Evolutionary conservation across 2,888 invertebrate genomes (phyloP).

Genomic region (Busseola fusca): DNA sequence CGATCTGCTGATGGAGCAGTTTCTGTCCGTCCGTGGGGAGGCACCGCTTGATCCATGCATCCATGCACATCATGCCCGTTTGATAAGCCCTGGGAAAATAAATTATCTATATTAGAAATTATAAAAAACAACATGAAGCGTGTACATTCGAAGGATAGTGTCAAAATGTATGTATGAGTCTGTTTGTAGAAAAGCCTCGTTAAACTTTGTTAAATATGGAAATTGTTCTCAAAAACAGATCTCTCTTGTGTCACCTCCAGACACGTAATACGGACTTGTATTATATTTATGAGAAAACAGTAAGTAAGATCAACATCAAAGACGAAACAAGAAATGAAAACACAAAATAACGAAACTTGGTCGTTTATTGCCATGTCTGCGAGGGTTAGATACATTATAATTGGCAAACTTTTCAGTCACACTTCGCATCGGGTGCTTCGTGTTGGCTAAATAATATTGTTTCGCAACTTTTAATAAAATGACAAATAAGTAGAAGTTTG

Average conservation of each 20-base stretch:
- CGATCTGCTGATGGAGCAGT: constrained; percentile 81
- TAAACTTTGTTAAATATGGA: neutral
- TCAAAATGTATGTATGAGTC: neutral
- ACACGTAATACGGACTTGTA: neutral
- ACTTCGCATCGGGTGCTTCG: constrained; percentile 26
- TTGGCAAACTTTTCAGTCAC: constrained; percentile 51
- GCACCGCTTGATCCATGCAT: constrained; percentile 83
- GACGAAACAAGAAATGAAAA: constrained; percentile 20
- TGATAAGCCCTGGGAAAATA: constrained; percentile 77
- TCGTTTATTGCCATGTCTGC: constrained; percentile 20
- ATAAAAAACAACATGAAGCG: neutral
- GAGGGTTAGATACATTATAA: constrained; percentile 32
- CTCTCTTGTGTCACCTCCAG: neutral
- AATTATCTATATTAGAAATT: neutral
- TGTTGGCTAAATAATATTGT: constrained; percentile 30
- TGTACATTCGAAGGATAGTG: neutral
- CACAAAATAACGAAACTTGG: constrained; percentile 44
- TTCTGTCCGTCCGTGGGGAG: constrained; percentile 83
- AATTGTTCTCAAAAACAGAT: constrained; percentile 2
- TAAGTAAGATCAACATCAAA: constrained; percentile 28
- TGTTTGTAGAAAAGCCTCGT: neutral
- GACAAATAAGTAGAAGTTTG: constrained; percentile 14
- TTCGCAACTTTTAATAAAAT: constrained; percentile 39
- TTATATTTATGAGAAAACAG: constrained; percentile 29
- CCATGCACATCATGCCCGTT: constrained; percentile 85